These are phyloP conservation scores for Rhodinocichla rosea DNA, from an alignment of 2,113 vertebrate species.

Conservation along the genomic window DNA sequence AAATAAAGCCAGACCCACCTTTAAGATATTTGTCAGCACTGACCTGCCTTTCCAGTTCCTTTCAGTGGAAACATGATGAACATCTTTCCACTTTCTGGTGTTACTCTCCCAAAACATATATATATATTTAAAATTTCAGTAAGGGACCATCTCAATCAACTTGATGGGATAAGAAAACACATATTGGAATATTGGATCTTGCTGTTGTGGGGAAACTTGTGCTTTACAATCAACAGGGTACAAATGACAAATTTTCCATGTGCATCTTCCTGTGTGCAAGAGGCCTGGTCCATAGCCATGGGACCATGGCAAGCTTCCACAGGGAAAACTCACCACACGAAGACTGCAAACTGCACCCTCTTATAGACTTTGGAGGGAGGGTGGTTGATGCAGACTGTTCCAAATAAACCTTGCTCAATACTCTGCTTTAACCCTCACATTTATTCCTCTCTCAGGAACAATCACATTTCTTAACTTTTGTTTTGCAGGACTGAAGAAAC, in stretches of 20 bases:
- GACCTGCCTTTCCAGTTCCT: background rate
- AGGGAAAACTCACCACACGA: background rate
- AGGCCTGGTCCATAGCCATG: background rate
- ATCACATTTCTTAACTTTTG: background rate
- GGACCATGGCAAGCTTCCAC: background rate
- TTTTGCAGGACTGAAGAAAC: background rate
- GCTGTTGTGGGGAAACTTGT: background rate
- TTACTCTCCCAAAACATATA: background rate
- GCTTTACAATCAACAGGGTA: background rate
- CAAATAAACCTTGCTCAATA: background rate
- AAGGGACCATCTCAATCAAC: background rate
- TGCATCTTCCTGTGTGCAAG: background rate
- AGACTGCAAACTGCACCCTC: background rate
- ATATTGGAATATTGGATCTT: background rate
- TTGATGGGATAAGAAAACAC: background rate
- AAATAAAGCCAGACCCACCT: background rate
- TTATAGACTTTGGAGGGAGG: background rate
- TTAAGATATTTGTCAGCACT: background rate
- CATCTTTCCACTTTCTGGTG: background rate
- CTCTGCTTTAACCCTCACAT: background rate
- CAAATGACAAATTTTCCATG: background rate
- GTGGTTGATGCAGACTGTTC: background rate
- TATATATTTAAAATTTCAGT: background rate
- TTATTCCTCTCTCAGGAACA: background rate
- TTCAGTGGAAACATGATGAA: background rate